Evolutionary conservation across 2,797 vertebrate genomes (phyloP).

Genomic region (Hypotaenidia okinawae): DNA sequence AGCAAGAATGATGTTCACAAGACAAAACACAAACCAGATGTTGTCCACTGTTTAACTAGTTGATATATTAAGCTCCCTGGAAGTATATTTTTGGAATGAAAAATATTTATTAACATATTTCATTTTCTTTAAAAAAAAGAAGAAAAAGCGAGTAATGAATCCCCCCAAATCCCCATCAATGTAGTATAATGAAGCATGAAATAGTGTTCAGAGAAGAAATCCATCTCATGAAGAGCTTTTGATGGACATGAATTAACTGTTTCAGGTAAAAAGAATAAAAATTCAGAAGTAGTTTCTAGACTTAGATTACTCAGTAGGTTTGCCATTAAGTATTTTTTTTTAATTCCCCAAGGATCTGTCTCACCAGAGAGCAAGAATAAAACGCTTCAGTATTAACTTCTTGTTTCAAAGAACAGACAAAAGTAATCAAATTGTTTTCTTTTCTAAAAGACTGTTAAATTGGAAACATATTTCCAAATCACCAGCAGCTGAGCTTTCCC

Average conservation of each 20-base stretch:
- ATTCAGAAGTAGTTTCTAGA: background rate
- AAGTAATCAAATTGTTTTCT: background rate
- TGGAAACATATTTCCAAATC: background rate
- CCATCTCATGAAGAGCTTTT: slow-evolving; percentile 43
- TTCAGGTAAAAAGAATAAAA: slow-evolving; percentile 39
- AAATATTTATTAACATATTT: background rate
- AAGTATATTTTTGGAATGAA: background rate
- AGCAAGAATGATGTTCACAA: background rate
- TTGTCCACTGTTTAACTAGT: background rate
- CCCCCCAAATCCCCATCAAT: slow-evolving; percentile 39
- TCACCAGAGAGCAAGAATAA: background rate
- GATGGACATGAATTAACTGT: slow-evolving; percentile 46
- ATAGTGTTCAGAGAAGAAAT: slow-evolving; percentile 62
- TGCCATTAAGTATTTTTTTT: background rate
- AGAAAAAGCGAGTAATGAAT: slow-evolving; percentile 19
- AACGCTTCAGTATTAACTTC: background rate
- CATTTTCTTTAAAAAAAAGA: background rate
- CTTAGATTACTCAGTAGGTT: background rate
- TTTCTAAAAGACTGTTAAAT: background rate
- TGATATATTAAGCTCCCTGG: background rate
- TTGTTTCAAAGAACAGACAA: background rate
- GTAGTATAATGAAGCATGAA: slow-evolving; percentile 69
- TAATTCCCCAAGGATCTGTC: background rate
- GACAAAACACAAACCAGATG: background rate
- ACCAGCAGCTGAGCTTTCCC: background rate